phyloP scores from a whole-genome alignment of 37 sponge, comb jelly and placozoan genomes.

The Dysidea cf. avara region DNA sequence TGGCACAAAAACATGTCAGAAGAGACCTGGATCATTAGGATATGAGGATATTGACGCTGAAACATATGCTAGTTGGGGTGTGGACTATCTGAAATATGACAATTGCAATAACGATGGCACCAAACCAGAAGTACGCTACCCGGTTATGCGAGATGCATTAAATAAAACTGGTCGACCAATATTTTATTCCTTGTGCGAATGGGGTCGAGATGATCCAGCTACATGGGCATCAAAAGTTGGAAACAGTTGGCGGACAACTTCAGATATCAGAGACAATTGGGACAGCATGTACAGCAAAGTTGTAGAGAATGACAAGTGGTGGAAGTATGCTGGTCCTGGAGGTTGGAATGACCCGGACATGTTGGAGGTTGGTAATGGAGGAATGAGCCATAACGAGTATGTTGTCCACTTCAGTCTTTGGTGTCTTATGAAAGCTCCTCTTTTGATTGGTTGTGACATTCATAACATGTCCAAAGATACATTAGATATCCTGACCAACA shows the following conservation, averaged over 20 bases:
- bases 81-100: constrained; percentile 69
- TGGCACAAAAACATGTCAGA: constrained; percentile 71
- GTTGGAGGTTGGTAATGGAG: constrained; percentile 86
- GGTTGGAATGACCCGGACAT: constrained; percentile 92
- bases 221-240: constrained; percentile 72
- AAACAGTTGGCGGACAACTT: constrained; percentile 89
- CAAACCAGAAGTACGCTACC: constrained; percentile 60
- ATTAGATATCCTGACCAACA: constrained; percentile 76
- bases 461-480: constrained; percentile 54
- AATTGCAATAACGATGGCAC: constrained; percentile 74
- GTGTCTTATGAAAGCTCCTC: constrained; percentile 83
- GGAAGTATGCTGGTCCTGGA: constrained; percentile 64
- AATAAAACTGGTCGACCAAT: constrained; percentile 72
- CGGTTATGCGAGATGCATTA: constrained; percentile 76
- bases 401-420: constrained; percentile 85
- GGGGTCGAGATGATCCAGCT: constrained; percentile 62
- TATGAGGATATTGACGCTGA: constrained; percentile 69
- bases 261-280: constrained; percentile 73
- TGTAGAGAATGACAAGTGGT: constrained; percentile 63
- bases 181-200: constrained; percentile 86
- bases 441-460: constrained; percentile 82
- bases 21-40: constrained; percentile 74
- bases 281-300: constrained; percentile 47
- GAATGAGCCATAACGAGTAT: constrained; percentile 62
- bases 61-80: constrained; percentile 76